Evolutionary conservation across 2,888 invertebrate genomes (phyloP).

Genomic region (Tinea pellionella): DNA sequence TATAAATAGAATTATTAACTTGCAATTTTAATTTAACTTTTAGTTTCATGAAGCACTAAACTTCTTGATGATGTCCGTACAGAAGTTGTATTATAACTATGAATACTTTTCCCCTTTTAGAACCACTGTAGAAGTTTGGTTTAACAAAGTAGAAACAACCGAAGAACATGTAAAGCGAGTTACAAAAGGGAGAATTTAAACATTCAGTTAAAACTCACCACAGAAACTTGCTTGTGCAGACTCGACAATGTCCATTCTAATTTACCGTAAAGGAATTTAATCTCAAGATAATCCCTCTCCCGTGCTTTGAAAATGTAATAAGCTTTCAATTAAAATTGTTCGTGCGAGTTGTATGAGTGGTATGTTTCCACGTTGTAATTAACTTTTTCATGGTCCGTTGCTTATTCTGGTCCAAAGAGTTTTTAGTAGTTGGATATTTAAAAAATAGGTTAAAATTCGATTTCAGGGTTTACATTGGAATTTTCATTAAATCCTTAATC

Average conservation of each 20-base stretch:
- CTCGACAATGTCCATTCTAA: neutral
- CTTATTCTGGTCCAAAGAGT: too few relatives aligned
- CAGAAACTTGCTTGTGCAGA: conserved; percentile 1
- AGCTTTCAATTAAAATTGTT: neutral
- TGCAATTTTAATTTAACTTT: too few relatives aligned
- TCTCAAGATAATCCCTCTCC: neutral
- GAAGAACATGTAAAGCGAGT: conserved; percentile 6
- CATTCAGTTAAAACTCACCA: conserved; percentile 12
- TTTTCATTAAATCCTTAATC: too few relatives aligned
- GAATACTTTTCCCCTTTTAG: neutral
- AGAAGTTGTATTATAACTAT: neutral
- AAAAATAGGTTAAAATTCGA: too few relatives aligned
- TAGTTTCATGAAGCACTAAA: too few relatives aligned
- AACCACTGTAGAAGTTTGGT: neutral
- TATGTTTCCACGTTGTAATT: neutral
- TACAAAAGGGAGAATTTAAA: conserved; percentile 4
- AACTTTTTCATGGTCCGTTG: too few relatives aligned
- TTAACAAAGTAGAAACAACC: conserved; percentile 6
- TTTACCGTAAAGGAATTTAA: neutral
- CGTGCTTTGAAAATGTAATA: neutral
- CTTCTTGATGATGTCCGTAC: too few relatives aligned
- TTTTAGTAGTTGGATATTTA: too few relatives aligned
- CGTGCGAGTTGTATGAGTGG: neutral
- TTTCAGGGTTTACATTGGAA: too few relatives aligned
- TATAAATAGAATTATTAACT: too few relatives aligned